phyloP scores from a whole-genome alignment of 2,797 vertebrate genomes.

The Parambassis ranga region DNA sequence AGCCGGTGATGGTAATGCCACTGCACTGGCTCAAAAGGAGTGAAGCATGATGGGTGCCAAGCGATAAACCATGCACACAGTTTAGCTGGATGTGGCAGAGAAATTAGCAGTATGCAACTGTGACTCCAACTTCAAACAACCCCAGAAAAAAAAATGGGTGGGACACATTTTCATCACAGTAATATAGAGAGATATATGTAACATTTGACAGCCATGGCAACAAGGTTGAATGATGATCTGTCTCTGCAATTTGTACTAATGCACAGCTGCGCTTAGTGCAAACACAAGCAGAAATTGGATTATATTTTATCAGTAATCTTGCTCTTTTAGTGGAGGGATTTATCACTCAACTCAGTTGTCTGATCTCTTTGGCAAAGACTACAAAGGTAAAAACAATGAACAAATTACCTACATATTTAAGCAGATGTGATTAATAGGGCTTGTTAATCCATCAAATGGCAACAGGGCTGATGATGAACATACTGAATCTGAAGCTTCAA shows the following conservation, averaged over 20 bases:
- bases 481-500: background rate
- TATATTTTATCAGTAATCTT: background rate
- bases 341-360: background rate
- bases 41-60: conserved; percentile 25
- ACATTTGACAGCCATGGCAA: background rate
- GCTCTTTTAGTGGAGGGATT: background rate
- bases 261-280: background rate
- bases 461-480: no score
- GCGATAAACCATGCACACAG: conserved; percentile 26
- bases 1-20: conserved; percentile 55
- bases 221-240: background rate
- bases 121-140: conserved; percentile 3
- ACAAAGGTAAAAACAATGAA: background rate
- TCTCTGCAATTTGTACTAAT: background rate
- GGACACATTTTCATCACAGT: background rate
- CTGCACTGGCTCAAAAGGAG: conserved; percentile 40
- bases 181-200: background rate
- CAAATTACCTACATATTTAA: background rate
- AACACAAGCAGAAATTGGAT: background rate
- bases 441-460: background rate
- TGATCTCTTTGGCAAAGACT: no score
- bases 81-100: conserved; percentile 16
- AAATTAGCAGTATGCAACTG: conserved; percentile 11
- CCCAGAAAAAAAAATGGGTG: background rate
- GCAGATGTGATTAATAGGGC: background rate